Evolutionary conservation across 53 echinoderm and acorn worm genomes (phyloP).

Genomic region (Henricia sp.): DNA sequence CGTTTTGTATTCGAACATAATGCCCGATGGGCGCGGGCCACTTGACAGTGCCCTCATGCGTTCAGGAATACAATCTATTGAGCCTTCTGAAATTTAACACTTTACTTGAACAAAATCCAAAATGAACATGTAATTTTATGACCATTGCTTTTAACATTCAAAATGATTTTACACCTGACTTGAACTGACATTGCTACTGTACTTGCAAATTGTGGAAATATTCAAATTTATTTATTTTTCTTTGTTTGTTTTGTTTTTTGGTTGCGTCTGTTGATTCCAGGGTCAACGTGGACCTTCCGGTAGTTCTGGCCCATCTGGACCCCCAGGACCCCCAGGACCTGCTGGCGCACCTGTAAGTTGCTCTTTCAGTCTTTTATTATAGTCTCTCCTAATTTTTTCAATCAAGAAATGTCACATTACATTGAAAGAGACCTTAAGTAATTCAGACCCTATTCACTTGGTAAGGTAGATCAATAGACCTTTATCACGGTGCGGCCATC

Average conservation of each 20-base stretch:
- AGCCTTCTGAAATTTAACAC: no score
- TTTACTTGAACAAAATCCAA: no score
- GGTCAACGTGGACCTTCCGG: slow-evolving; percentile 93
- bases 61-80: no score
- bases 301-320: slow-evolving; percentile 77
- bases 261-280: slow-evolving; percentile 39
- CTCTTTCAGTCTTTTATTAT: background rate
- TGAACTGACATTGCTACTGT: background rate
- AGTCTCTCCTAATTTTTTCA: no score
- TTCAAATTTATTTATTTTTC: background rate
- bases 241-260: background rate
- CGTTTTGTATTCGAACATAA: no score
- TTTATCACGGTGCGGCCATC: no score
- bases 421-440: no score
- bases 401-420: no score
- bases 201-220: background rate
- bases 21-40: no score
- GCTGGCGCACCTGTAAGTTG: slow-evolving; percentile 83
- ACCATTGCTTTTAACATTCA: background rate
- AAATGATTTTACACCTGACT: background rate
- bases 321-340: slow-evolving; percentile 94
- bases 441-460: no score
- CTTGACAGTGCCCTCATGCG: no score
- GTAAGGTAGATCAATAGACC: no score
- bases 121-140: background rate